phyloP scores from a whole-genome alignment of 2,797 vertebrate species.

The Sciurus vulgaris region DNA sequence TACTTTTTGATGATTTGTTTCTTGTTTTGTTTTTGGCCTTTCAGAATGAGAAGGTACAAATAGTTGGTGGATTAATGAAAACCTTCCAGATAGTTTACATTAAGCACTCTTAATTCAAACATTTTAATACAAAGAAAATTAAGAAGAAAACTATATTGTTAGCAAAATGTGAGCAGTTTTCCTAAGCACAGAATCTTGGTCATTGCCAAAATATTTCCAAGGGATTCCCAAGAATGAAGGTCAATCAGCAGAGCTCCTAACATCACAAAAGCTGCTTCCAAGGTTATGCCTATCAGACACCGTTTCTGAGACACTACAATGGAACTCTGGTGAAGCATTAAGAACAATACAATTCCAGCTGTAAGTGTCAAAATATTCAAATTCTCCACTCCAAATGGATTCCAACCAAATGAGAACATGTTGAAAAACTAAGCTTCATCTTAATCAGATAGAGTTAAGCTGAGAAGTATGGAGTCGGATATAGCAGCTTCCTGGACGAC shows the following conservation, averaged over 20 bases:
- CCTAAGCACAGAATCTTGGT: neutral
- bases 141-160: neutral
- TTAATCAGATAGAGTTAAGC: neutral
- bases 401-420: neutral
- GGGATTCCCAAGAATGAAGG: neutral
- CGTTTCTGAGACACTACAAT: neutral
- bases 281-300: neutral
- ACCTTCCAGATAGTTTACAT: neutral
- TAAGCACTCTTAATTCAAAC: constrained; percentile 5
- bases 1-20: neutral
- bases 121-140: neutral
- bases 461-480: rapidly evolving
- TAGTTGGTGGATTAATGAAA: neutral
- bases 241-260: too few relatives aligned
- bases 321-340: neutral
- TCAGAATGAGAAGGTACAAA: neutral
- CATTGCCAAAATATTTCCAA: neutral
- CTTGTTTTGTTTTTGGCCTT: neutral
- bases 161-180: neutral
- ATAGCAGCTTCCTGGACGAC: neutral
- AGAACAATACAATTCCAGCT: neutral
- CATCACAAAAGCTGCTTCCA: neutral
- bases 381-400: neutral
- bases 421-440: neutral
- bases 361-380: neutral